phyloP scores from a whole-genome alignment of 2,888 invertebrate genomes.

The Scaptomyza caliginosa region DNA sequence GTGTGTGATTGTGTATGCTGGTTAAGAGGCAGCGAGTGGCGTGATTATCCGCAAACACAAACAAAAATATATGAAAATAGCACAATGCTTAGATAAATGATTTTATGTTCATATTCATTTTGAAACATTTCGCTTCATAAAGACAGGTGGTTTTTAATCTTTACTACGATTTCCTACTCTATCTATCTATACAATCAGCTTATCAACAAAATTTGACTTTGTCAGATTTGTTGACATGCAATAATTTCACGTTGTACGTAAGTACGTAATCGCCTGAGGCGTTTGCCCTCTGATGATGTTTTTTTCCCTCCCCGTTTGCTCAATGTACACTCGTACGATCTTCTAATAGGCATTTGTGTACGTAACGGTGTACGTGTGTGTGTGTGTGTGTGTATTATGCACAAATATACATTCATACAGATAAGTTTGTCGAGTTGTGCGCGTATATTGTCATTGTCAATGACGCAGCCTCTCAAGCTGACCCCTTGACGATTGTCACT shows the following conservation, averaged over 20 bases:
- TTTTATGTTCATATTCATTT: too few species aligned
- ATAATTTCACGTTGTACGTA: conserved; percentile 38
- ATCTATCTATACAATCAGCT: background rate
- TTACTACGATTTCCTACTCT: background rate
- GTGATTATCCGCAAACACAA: conserved; percentile 37
- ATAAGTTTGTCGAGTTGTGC: conserved; percentile 15
- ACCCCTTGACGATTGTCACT: conserved; percentile 57
- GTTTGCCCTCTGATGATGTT: conserved; percentile 38
- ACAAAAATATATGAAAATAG: conserved; percentile 5
- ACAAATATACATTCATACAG: conserved; percentile 8
- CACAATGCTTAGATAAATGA: too few species aligned
- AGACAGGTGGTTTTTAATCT: background rate
- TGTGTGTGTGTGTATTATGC: background rate
- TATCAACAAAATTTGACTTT: conserved; percentile 5
- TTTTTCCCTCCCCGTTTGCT: conserved; percentile 27
- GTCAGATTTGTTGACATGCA: conserved; percentile 30
- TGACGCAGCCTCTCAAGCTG: conserved; percentile 61
- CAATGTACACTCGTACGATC: conserved; percentile 73
- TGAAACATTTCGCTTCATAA: background rate
- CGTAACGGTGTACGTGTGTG: conserved; percentile 9
- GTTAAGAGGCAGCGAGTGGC: conserved; percentile 34
- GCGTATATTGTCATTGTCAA: conserved; percentile 66
- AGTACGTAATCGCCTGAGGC: conserved; percentile 47
- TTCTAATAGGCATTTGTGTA: conserved; percentile 47
- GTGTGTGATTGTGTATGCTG: conserved; percentile 24